These are phyloP conservation scores for Rhinatrema bivittatum DNA, from an alignment of 2,797 vertebrate species.

Conservation along the genomic window DNA sequence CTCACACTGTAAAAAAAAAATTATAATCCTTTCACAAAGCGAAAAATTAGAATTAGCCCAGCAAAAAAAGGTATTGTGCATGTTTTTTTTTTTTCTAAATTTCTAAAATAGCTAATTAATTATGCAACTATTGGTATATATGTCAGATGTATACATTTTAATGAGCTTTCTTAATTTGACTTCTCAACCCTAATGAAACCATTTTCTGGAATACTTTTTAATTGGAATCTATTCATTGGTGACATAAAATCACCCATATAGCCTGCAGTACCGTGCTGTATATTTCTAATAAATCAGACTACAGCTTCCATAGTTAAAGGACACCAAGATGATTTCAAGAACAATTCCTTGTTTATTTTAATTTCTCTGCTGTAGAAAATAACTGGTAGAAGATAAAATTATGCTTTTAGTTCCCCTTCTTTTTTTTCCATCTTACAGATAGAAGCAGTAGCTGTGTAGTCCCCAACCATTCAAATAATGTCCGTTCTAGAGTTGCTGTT, in stretches of 20 bases:
- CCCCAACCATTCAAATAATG: too few relatives aligned
- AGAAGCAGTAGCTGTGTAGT: too few relatives aligned
- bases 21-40: slow-evolving; percentile 14
- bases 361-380: too few relatives aligned
- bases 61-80: slow-evolving; percentile 35
- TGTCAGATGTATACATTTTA: slow-evolving; percentile 36
- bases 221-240: slow-evolving; percentile 20
- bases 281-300: slow-evolving; percentile 17
- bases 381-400: too few relatives aligned
- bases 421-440: too few relatives aligned
- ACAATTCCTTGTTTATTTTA: too few relatives aligned
- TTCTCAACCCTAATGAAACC: slow-evolving; percentile 20
- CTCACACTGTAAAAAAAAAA: slow-evolving; percentile 10
- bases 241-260: slow-evolving; percentile 14
- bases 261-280: too few relatives aligned
- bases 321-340: too few relatives aligned
- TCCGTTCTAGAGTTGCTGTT: too few relatives aligned
- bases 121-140: slow-evolving; percentile 31
- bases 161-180: slow-evolving; percentile 36
- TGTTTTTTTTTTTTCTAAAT: slow-evolving; percentile 21
- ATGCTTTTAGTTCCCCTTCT: too few relatives aligned
- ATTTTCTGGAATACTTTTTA: slow-evolving; percentile 31
- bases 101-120: slow-evolving; percentile 36
- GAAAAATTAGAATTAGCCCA: slow-evolving; percentile 31
- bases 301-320: background rate